Percentiles rank a stretch among this genome's conserved stretches.
Evolutionary conservation across 2,888 invertebrate genomes (phyloP).

Genomic region (Phaonia tiefii): DNA sequence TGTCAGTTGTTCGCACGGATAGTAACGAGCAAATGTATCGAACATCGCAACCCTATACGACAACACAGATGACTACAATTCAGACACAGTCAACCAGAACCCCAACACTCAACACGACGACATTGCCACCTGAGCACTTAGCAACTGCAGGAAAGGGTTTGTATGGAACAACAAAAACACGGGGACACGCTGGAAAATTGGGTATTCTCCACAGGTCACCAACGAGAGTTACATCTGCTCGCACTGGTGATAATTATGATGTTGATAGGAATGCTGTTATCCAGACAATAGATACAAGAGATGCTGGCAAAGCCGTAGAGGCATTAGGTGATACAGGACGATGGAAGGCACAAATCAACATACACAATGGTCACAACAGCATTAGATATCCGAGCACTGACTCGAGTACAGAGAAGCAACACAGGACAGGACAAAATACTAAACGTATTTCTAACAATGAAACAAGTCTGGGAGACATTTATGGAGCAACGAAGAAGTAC

Average conservation of each 20-base stretch:
- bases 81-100: conserved; percentile 52
- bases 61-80: conserved; percentile 53
- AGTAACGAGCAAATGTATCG: conserved; percentile 36
- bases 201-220: conserved; percentile 12
- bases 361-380: conserved; percentile 38
- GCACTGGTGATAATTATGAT: conserved; percentile 54
- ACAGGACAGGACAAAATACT: not conserved
- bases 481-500: not conserved
- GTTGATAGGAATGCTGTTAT: conserved; percentile 31
- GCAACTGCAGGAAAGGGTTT: conserved; percentile 38
- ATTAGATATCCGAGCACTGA: conserved; percentile 13
- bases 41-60: conserved; percentile 38
- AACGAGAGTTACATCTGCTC: conserved; percentile 23
- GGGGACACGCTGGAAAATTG: conserved; percentile 6
- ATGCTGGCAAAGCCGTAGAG: not conserved
- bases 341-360: conserved; percentile 13
- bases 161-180: conserved; percentile 37
- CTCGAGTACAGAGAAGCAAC: conserved; percentile 29
- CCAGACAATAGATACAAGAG: conserved; percentile 37
- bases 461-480: not conserved
- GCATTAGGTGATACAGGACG: conserved; percentile 1
- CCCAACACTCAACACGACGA: conserved; percentile 30
- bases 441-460: conserved; percentile 5
- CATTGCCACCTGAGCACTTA: conserved; percentile 50
- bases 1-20: conserved; percentile 11